Base-by-base conservation (phyloP, 2,888 invertebrate genomes). In the Ichneumoninae sp. region DNA sequence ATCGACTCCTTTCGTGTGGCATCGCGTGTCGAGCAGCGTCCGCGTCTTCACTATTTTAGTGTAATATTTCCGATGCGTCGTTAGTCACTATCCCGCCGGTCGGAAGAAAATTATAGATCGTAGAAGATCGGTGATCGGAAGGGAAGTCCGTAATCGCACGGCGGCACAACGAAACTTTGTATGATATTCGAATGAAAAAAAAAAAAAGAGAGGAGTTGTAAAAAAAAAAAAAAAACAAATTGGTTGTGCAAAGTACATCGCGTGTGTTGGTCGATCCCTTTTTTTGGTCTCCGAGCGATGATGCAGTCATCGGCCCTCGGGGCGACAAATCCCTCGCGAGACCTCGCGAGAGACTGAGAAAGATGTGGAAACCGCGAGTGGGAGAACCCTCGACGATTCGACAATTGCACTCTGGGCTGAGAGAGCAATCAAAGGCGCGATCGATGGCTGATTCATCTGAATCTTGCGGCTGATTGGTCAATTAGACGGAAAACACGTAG, bases 401-500 rank as follows among this genome's bases (percentile, higher is more conserved):
- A 82, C 82, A 78, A 63, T 78, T 83, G 77, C 77, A 73, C 76
- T 81, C 80, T 75, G 54, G 60, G 70, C 78, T 71, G 80, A 85
- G 83, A 88, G 87, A 89, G 90, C 91, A 91, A 92, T 93, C 91
- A 91, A 91, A 92, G 88, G 83, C 86, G 81, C 89, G 91, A 93
- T 93, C 93, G 91, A 93, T 92, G 89, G 91, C 90, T 91, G 91
- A 92, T 93, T 92, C 91, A 90, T 91, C 91, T 88, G 91, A 92
- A 92, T 92, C 91, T 92, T 91, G 90, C 89, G 89, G 91, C 89
- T 93, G 93, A 93, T 93, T 93, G 93, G 93, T 93, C 93, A 93
- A 93, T 93, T 93, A 93, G 90, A 91, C 89, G 88, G 89, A 89
- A 93, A 93, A 92, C 93, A 93, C 93, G 93, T 93, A 93, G 90